Conservation (phyloP, 2,888 invertebrate genomes). For the Orthonevra nobilis region DNA sequence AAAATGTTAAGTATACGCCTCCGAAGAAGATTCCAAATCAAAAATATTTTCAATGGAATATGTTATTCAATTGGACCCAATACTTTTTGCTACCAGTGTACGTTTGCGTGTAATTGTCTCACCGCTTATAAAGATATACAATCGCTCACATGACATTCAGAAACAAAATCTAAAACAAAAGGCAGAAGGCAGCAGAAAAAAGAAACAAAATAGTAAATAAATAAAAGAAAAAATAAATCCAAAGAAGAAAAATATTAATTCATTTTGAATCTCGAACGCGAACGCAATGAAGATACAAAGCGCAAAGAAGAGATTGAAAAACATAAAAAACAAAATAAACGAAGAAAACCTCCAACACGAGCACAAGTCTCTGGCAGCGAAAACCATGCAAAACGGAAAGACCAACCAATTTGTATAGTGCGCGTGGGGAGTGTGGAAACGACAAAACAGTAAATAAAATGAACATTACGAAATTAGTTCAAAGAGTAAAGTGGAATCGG, state of each 20-base stretch:
- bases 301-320: slow-evolving; percentile 21
- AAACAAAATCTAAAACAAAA: slow-evolving; percentile 38
- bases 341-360: slow-evolving; percentile 8
- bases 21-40: slow-evolving; percentile 9
- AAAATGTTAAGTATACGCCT: slow-evolving; percentile 59
- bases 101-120: slow-evolving; percentile 42
- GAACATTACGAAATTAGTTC: slow-evolving; percentile 68
- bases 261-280: slow-evolving; percentile 52
- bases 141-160: slow-evolving; percentile 48
- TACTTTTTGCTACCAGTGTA: slow-evolving; percentile 43
- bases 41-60: not conserved
- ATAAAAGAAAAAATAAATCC: not conserved
- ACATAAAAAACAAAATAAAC: no score
- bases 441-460: slow-evolving; percentile 64
- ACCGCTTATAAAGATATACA: slow-evolving; percentile 56
- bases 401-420: not conserved
- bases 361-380: slow-evolving; percentile 19
- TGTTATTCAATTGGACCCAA: not conserved
- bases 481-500: slow-evolving; percentile 63
- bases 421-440: slow-evolving; percentile 36
- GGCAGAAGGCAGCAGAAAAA: slow-evolving; percentile 15
- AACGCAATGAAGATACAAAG: slow-evolving; percentile 30
- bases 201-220: no score
- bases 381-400: slow-evolving; percentile 19
- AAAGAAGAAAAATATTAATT: slow-evolving; percentile 55